A percentile compares a stretch with the other conserved stretches of the same genome.
Conservation (phyloP, 2,113 vertebrate species). For the Osmerus mordax region DNA sequence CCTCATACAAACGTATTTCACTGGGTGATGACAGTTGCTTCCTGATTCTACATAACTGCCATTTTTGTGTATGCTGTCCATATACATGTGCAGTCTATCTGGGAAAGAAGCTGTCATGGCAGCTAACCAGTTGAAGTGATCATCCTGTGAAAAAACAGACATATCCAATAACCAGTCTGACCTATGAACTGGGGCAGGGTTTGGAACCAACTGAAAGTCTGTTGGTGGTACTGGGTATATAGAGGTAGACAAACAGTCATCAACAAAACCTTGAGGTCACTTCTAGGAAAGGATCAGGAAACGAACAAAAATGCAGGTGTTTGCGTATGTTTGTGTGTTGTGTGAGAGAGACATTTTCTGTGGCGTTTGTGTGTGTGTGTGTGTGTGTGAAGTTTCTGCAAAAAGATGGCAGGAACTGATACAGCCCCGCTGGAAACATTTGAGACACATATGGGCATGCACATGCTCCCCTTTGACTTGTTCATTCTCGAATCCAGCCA, state of each 20-base stretch:
- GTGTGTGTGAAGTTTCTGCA: background rate
- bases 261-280: slow-evolving; percentile 3
- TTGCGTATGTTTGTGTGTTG: background rate
- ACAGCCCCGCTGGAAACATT: slow-evolving; percentile 40
- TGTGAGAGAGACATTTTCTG: background rate
- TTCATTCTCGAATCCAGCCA: too few relatives aligned
- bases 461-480: slow-evolving; percentile 50
- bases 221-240: background rate
- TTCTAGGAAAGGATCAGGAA: background rate
- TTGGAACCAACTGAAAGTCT: background rate
- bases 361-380: background rate
- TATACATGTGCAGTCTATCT: background rate
- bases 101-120: background rate
- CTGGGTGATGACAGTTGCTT: slow-evolving; percentile 6
- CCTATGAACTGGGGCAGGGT: background rate
- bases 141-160: background rate
- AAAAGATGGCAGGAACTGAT: slow-evolving; percentile 68
- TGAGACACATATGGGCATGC: slow-evolving; percentile 51
- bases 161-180: background rate
- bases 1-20: background rate
- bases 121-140: background rate
- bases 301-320: background rate
- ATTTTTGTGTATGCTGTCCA: background rate
- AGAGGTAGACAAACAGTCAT: background rate
- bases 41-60: background rate